Evolutionary conservation across 2,888 invertebrate species (phyloP), one percentile per base, ranked within the genome.

Genomic region (Panzeria rudis): DNA sequence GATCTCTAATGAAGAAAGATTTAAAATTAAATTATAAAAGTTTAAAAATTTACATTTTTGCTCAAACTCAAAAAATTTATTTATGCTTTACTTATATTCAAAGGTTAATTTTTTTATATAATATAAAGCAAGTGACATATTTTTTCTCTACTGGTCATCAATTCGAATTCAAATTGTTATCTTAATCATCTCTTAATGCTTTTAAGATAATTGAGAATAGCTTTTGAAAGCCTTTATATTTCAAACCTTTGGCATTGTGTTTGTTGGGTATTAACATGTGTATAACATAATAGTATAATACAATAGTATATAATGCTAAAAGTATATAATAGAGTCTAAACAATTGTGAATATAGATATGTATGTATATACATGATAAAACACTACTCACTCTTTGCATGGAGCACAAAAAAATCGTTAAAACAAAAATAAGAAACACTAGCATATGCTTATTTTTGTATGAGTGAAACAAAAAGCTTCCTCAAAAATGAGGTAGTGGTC

Each of bases 381-480:
- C 29, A 29, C 66, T 66, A 50, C n/a, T 71, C 23, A 52, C 69
- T 54, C 23, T 54, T 35, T 54, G 9, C 61, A 17, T 47, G 17
- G 35, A 35, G 23, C 23, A 54, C 5, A 52, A 29, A 3, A 52
- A 35, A 52, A 23, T 35, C 20, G 11, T 68, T 20, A 20, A 50
- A 52, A 9, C n/a, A 29, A 41, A 38, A 68, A 77, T 13, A 44
- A 59, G 1, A 44, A 32, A 32, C 6, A 50, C 17, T 13, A n/a
- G 1, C 29, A 32, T 6, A 2, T 6, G 13, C 1, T 25, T 59
- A 52, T 23, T 25, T 62, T 23, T 17, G 54, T 25, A 23, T 20
- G 38, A 78, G 61, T 38, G 32, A 50, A 17, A 62, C 59, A 62
- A 76, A 81, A 75, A 73, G 56, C 78, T 82, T 78, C 56, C 64